A percentile compares a stretch with the other conserved stretches of the same genome.
Conservation (phyloP, 2,113 vertebrate species). For the Sclerurus mexicanus region DNA sequence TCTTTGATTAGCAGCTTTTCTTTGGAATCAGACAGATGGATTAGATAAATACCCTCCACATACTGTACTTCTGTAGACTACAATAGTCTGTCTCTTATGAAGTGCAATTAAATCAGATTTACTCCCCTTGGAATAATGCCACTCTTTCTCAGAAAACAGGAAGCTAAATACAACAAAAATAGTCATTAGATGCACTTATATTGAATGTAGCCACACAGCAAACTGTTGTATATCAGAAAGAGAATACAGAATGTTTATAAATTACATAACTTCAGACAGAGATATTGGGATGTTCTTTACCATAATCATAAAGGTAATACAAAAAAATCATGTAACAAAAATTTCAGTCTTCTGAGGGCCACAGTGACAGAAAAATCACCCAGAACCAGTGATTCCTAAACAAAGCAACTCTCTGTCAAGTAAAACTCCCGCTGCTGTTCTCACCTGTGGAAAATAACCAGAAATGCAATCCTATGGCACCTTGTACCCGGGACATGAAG, state of each 20-base stretch:
- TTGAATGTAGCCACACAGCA: background rate
- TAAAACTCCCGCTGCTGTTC: background rate
- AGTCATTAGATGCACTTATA: background rate
- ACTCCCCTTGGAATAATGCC: background rate
- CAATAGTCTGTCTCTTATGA: background rate
- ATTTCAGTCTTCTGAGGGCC: background rate
- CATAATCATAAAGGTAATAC: background rate
- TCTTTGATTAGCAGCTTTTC: background rate
- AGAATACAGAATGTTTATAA: background rate
- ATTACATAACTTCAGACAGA: background rate
- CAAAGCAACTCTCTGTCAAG: background rate
- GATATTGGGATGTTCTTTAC: background rate
- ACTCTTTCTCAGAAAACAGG: background rate
- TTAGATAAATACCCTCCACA: background rate
- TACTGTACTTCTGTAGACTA: background rate
- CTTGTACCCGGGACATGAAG: background rate
- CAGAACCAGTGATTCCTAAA: background rate
- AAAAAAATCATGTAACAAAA: background rate
- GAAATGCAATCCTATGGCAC: background rate
- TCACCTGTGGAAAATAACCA: background rate
- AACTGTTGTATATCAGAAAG: background rate
- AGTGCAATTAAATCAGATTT: background rate
- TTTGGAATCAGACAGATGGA: background rate
- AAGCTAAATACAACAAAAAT: background rate
- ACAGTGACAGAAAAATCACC: background rate